These are phyloP conservation scores for Gephyroberyx darwinii DNA, from an alignment of 2,797 vertebrate genomes.

Conservation along the genomic window DNA sequence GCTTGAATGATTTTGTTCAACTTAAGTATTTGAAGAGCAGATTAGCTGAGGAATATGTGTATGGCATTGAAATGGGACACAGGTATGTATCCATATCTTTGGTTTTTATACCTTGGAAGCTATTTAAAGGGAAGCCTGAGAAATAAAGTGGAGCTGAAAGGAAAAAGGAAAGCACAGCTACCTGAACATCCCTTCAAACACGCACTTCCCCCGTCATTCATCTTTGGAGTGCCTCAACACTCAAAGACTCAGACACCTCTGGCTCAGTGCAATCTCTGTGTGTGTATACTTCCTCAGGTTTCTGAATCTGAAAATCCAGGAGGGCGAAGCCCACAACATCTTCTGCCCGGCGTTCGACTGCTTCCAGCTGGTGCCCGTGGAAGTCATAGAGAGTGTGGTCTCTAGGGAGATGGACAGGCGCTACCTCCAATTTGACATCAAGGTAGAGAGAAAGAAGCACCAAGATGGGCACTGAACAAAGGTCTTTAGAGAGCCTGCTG, in stretches of 20 bases:
- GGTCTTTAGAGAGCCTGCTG: not conserved
- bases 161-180: too few relatives aligned
- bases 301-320: constrained; percentile 98
- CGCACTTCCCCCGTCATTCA: too few relatives aligned
- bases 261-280: constrained; percentile 6
- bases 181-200: too few relatives aligned
- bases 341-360: constrained; percentile 98
- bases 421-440: constrained; percentile 99
- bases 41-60: too few relatives aligned
- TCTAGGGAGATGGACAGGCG: constrained; percentile 99
- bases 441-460: constrained; percentile 78
- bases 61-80: too few relatives aligned
- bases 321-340: constrained; percentile 99
- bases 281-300: constrained; percentile 82
- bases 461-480: not conserved
- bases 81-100: too few relatives aligned
- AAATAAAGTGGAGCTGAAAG: too few relatives aligned
- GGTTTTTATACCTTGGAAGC: too few relatives aligned
- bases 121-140: too few relatives aligned
- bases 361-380: constrained; percentile 97
- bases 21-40: too few relatives aligned
- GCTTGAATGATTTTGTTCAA: too few relatives aligned
- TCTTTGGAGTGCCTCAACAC: too few relatives aligned
- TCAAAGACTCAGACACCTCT: not conserved
- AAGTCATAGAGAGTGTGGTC: constrained; percentile 98